These are phyloP conservation scores for Clarias platycephalus DNA, from an alignment of 2,797 vertebrate species.

Conservation along the genomic window DNA sequence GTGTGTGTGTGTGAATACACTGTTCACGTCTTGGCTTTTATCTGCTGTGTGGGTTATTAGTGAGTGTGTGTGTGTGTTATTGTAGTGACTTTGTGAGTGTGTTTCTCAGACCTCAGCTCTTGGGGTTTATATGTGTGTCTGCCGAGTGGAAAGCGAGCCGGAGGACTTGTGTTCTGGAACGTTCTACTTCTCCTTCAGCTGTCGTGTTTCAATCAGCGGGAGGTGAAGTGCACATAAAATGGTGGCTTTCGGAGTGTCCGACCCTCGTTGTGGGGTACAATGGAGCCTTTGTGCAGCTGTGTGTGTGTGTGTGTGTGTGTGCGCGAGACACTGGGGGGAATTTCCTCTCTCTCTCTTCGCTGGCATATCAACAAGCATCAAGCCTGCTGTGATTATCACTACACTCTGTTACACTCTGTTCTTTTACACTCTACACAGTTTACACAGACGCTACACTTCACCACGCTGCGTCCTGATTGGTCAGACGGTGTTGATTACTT, in stretches of 20 bases:
- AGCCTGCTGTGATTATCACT: conserved; percentile 6
- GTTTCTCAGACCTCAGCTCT: background rate
- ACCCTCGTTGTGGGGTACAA: conserved; percentile 75
- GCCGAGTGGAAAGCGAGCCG: background rate
- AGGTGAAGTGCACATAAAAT: conserved; percentile 27
- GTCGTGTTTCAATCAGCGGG: conserved; percentile 27
- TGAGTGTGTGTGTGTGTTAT: background rate
- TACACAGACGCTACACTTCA: background rate
- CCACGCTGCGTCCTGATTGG: background rate
- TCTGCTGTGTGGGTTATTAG: background rate
- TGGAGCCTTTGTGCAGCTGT: conserved; percentile 68
- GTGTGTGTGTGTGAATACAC: background rate
- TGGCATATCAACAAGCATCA: conserved; percentile 7
- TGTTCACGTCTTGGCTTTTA: background rate
- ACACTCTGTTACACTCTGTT: conserved; percentile 3
- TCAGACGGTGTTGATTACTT: background rate
- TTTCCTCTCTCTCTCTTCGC: conserved; percentile 29
- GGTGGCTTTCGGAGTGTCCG: conserved; percentile 61
- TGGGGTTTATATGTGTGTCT: background rate
- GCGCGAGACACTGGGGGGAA: conserved; percentile 14
- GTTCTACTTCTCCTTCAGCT: conserved; percentile 32
- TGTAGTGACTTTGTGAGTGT: no score
- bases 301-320: conserved; percentile 58
- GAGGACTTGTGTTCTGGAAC: conserved; percentile 1
- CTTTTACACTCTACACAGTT: background rate